Conservation (phyloP, 1,140 invertebrate species). For the Drosophila burlai region DNA sequence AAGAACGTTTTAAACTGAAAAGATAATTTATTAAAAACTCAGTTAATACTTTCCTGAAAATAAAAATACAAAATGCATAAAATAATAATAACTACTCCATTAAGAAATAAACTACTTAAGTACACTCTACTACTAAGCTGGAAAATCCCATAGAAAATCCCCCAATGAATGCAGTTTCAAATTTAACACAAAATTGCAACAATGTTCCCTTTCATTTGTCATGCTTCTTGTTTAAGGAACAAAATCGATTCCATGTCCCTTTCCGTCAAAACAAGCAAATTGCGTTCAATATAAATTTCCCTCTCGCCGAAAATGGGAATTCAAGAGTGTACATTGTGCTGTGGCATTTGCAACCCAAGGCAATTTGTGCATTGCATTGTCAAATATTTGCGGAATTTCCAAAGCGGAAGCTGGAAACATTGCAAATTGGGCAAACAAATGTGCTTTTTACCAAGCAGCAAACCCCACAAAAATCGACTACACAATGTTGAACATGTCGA, state of each 20-base stretch:
- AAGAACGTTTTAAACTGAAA: no score
- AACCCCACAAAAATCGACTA: slow-evolving; percentile 13
- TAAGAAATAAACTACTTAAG: background rate
- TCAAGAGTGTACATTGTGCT: slow-evolving; percentile 13
- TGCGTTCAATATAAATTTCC: slow-evolving; percentile 42
- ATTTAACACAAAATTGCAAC: background rate
- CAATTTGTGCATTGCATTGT: slow-evolving; percentile 54
- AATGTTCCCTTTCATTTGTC: background rate
- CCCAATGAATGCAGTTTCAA: background rate
- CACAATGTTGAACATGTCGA: slow-evolving; percentile 3
- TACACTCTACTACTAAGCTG: background rate
- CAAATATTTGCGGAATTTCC: slow-evolving; percentile 62
- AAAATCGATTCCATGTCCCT: slow-evolving; percentile 28
- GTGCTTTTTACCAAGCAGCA: slow-evolving; percentile 21
- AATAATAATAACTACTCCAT: background rate
- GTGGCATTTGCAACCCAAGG: slow-evolving; percentile 29
- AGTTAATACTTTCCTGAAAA: no score
- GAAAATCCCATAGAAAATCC: background rate
- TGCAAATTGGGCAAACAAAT: slow-evolving; percentile 54
- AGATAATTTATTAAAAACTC: background rate
- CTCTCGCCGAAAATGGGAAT: slow-evolving; percentile 18
- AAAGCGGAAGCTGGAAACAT: slow-evolving; percentile 25
- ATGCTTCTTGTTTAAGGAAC: slow-evolving; percentile 6
- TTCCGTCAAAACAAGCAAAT: slow-evolving; percentile 37
- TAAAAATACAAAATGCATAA: background rate